Evolutionary conservation across 2,888 invertebrate genomes (phyloP), one percentile per base, ranked within the genome.

Genomic region (Marasmarcha lunaedactyla): DNA sequence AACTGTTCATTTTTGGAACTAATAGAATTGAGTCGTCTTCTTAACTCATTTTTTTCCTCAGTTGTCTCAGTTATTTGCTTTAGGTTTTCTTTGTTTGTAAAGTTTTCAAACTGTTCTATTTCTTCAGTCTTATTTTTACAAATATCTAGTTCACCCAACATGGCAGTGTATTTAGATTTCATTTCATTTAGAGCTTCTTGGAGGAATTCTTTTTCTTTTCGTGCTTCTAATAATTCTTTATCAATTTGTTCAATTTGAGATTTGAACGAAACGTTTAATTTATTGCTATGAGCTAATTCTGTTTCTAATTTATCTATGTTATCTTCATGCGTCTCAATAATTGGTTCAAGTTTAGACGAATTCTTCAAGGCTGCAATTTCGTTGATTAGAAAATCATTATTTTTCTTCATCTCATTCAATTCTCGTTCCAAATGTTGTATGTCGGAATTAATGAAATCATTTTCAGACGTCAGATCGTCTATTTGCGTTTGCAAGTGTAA

Each of bases 311-410:
- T 84, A 0, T 84, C 72, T 45, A 89, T 67, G 46, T 87, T 89
- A 51, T 90, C 90, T 71, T 90, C 90, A 52, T 90, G 90, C 1
- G 88, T 86, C 71, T 91, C 90, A 37, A 88, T 87, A 38, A 91
- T 90, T 1, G 90, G 89, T 62, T 90, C 88, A 48, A 90, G 65
- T 49, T 88, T 88, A n/a, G 85, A 84, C n/a, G 77, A 73, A 55
- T 84, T 87, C 55, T 89, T 89, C 38, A 86, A 81, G 36, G 86
- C 84, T 34, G 89, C 84, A 44, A 90, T 74, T 66, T 90, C 89
- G 37, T 85, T 85, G 49, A 90, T 83, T n/a, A 90, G 68, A 42
- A 89, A 79, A 53, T 89, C 90, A 54, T 90, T 90, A 59, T 89
- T 90, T 59, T 89, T 88, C 66, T 89, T 88, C 59, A 90, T 83